Evolutionary conservation across 2,797 vertebrate species (phyloP).

Genomic region (Acomys russatus): DNA sequence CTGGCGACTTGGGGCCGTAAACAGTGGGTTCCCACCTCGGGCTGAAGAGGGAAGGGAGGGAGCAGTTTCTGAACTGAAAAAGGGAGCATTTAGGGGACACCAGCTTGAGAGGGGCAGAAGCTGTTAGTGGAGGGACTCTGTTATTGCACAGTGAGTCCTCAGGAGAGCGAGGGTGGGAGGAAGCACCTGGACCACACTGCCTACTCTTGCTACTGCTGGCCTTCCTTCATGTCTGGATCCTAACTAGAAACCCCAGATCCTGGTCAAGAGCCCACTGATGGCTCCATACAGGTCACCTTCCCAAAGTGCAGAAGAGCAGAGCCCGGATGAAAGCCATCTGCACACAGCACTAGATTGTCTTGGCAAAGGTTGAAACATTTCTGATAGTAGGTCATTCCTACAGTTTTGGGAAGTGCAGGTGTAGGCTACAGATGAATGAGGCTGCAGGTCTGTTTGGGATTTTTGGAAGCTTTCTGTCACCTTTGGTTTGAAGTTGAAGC

Average conservation of each 20-base stretch:
- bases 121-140: neutral
- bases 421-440: neutral
- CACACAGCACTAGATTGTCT: neutral
- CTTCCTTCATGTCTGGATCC: neutral
- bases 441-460: neutral
- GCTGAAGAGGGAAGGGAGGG: neutral
- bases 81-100: slow-evolving; percentile 31
- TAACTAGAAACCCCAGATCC: neutral
- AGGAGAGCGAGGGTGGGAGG: neutral
- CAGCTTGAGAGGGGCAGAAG: neutral
- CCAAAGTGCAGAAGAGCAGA: neutral
- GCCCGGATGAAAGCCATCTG: neutral
- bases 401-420: neutral
- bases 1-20: neutral
- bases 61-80: neutral
- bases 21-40: neutral
- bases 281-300: neutral
- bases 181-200: neutral
- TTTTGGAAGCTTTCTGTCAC: slow-evolving; percentile 24
- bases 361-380: slow-evolving; percentile 1
- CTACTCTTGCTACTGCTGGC: neutral
- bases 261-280: neutral
- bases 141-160: neutral
- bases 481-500: slow-evolving; percentile 35
- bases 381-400: slow-evolving; percentile 26